Percentiles rank a stretch among this genome's conserved stretches.
These are phyloP conservation scores for Hiodon alosoides DNA, from an alignment of 2,113 vertebrate species.

Conservation along the genomic window DNA sequence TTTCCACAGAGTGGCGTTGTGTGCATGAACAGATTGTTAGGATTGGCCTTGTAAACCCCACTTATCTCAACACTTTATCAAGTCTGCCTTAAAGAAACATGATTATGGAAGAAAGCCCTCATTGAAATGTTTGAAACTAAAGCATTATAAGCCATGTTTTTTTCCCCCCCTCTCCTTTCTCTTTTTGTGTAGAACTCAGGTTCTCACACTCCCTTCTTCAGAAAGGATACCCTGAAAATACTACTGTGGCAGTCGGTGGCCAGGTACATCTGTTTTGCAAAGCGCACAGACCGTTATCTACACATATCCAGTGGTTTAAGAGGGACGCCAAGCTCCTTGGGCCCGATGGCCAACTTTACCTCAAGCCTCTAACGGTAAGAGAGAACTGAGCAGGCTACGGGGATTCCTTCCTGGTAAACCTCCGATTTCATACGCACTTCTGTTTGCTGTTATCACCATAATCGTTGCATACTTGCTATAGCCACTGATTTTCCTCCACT, in stretches of 20 bases:
- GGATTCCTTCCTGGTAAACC: too few species aligned
- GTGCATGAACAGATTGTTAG: constrained; percentile 27
- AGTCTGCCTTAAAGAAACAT: constrained; percentile 25
- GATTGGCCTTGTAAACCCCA: constrained; percentile 10
- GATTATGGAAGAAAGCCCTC: constrained; percentile 32
- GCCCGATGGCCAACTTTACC: constrained; percentile 64
- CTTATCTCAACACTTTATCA: constrained; percentile 50
- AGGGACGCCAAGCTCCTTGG: constrained; percentile 62
- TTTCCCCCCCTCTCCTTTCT: constrained; percentile 12
- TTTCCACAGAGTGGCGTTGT: constrained; percentile 40
- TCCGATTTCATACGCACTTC: too few species aligned
- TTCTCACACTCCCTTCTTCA: constrained; percentile 76
- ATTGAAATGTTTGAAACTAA: constrained; percentile 32
- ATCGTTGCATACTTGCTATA: too few species aligned
- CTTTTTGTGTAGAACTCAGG: constrained; percentile 58
- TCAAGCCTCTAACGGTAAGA: constrained; percentile 82
- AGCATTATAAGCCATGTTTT: constrained; percentile 30
- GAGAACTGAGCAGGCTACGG: neutral
- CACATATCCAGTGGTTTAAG: constrained; percentile 92
- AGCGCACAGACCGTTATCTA: constrained; percentile 79
- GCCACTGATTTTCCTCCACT: neutral
- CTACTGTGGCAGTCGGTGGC: constrained; percentile 71
- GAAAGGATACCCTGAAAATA: constrained; percentile 83
- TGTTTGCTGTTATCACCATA: neutral
- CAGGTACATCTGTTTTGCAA: constrained; percentile 82